Percentiles rank a stretch among this genome's conserved stretches.
These are phyloP conservation scores for Sturmia bella DNA, from an alignment of 2,888 invertebrate species.

Conservation along the genomic window DNA sequence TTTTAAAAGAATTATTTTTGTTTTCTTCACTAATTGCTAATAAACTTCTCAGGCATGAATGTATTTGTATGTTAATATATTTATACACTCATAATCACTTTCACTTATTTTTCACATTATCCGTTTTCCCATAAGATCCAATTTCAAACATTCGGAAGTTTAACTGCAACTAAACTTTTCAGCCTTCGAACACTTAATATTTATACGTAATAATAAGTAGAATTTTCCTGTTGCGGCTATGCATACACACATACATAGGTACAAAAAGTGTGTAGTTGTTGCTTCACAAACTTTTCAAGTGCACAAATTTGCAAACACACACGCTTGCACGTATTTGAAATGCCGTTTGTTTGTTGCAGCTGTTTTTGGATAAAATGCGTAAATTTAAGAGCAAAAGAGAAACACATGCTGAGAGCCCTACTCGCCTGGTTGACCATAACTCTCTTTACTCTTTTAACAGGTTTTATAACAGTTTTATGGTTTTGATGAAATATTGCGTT, in stretches of 20 bases:
- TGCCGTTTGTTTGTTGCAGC: neutral
- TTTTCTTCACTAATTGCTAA: too few species aligned
- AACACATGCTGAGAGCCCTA: neutral
- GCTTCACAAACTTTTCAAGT: neutral
- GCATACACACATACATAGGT: too few species aligned
- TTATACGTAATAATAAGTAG: constrained; percentile 33
- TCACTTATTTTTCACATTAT: neutral
- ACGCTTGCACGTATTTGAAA: neutral
- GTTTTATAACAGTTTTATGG: too few species aligned
- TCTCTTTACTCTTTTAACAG: neutral
- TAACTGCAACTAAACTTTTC: constrained; percentile 63
- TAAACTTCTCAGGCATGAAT: too few species aligned
- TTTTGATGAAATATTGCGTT: too few species aligned
- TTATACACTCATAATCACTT: neutral
- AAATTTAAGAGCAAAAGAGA: neutral
- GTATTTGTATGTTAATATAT: neutral
- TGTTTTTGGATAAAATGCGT: constrained; percentile 18
- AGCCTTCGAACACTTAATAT: constrained; percentile 51
- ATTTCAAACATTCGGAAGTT: constrained; percentile 53
- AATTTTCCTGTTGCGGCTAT: neutral
- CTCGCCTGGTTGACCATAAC: too few species aligned
- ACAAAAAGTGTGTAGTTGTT: neutral
- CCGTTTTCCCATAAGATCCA: neutral
- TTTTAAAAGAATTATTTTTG: too few species aligned
- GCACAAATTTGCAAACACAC: neutral